Evolutionary conservation across 2,888 invertebrate species (phyloP).

Genomic region (Melieria picta): DNA sequence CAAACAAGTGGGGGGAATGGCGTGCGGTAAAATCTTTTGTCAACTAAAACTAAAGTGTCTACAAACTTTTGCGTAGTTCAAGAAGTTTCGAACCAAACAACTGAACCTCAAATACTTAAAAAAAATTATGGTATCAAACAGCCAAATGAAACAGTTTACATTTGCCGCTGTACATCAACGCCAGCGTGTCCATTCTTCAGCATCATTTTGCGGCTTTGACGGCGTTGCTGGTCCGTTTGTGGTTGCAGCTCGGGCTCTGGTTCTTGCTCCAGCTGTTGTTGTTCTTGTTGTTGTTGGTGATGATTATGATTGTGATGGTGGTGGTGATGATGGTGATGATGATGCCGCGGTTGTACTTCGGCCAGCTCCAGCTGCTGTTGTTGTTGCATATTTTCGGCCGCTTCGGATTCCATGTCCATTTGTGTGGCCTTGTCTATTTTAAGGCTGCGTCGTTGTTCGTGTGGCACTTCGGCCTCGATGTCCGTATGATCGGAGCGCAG

Average conservation of each 20-base stretch:
- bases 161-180: too few species aligned
- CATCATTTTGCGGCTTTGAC: conserved; percentile 44
- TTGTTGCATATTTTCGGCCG: conserved; percentile 19
- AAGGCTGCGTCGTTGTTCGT: background rate
- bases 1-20: too few species aligned
- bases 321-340: conserved; percentile 27
- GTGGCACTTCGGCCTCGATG: conserved; percentile 3
- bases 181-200: too few species aligned
- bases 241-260: conserved; percentile 32
- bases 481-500: conserved; percentile 42
- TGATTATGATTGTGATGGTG: conserved; percentile 16
- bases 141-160: too few species aligned
- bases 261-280: conserved; percentile 25
- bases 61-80: too few species aligned
- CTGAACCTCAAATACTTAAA: too few species aligned
- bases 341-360: conserved; percentile 24
- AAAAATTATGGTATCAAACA: too few species aligned
- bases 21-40: too few species aligned
- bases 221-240: conserved; percentile 49
- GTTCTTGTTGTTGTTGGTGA: background rate
- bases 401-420: conserved; percentile 27
- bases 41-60: too few species aligned
- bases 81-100: too few species aligned
- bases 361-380: conserved; percentile 16
- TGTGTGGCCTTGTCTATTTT: conserved; percentile 28